Percentiles rank a stretch among this genome's conserved stretches.
These are phyloP conservation scores for Eristalis tenax DNA, from an alignment of 2,888 invertebrate genomes.

Conservation along the genomic window DNA sequence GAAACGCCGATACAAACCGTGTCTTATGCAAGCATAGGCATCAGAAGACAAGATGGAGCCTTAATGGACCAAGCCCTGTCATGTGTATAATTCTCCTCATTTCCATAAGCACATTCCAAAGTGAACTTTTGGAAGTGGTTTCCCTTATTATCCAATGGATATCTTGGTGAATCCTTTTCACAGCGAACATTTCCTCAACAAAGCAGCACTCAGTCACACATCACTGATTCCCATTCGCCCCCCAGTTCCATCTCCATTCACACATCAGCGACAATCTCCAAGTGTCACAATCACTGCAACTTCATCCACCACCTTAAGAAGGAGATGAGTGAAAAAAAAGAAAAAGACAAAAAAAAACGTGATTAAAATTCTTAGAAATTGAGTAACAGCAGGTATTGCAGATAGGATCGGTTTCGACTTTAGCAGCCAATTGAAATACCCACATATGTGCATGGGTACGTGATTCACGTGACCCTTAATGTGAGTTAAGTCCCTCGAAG, in stretches of 20 bases:
- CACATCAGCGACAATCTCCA: background rate
- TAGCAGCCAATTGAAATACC: background rate
- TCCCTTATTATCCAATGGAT: too few species aligned
- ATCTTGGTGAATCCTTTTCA: too few species aligned
- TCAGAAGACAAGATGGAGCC: too few species aligned
- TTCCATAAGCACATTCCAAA: too few species aligned
- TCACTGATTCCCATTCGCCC: background rate
- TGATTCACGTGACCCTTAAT: background rate
- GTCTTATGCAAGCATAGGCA: too few species aligned
- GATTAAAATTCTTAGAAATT: background rate
- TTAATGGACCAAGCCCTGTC: too few species aligned
- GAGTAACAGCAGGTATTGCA: background rate
- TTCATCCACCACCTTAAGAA: background rate
- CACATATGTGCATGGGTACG: background rate
- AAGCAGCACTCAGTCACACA: background rate
- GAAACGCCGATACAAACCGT: too few species aligned
- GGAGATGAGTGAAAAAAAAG: background rate
- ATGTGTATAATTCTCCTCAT: too few species aligned
- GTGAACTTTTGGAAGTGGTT: too few species aligned
- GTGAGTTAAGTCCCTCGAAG: background rate
- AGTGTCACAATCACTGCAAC: background rate
- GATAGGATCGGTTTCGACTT: background rate
- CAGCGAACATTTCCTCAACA: background rate
- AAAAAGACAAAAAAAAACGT: background rate
- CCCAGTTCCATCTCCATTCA: background rate